Evolutionary conservation across 2,113 vertebrate species (phyloP).

Genomic region (Antigone vipio): DNA sequence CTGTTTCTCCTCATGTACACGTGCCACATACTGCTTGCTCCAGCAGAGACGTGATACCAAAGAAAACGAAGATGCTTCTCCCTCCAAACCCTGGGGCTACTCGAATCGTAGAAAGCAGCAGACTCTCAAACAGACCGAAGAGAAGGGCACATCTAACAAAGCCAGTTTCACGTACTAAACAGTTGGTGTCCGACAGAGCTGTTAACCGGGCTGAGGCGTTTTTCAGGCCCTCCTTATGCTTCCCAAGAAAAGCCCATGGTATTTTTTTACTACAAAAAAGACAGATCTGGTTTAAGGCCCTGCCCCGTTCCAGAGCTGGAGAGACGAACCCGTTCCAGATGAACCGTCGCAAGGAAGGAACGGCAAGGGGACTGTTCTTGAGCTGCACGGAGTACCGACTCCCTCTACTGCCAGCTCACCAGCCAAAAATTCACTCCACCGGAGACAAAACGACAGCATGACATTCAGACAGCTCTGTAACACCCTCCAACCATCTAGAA

Average conservation of each 20-base stretch:
- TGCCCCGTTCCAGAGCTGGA: not conserved
- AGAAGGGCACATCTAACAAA: not conserved
- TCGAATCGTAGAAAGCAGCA: not conserved
- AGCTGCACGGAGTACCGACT: not conserved
- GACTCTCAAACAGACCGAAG: not conserved
- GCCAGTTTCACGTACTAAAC: not conserved
- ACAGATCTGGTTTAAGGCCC: fast-evolving
- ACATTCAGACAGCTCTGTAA: fast-evolving
- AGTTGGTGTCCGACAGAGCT: not conserved
- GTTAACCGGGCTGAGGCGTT: not conserved
- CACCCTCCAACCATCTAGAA: not conserved
- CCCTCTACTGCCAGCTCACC: not conserved
- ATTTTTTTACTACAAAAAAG: not conserved
- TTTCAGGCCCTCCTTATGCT: not conserved
- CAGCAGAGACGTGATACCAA: not conserved
- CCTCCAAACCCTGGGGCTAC: not conserved
- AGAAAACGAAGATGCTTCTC: not conserved
- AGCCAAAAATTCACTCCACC: not conserved
- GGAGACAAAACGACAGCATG: fast-evolving
- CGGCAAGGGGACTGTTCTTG: not conserved
- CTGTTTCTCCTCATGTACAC: not conserved
- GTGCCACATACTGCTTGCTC: not conserved
- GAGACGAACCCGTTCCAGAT: fast-evolving
- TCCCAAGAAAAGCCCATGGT: not conserved
- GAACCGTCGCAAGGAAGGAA: not conserved